Base-by-base conservation (phyloP, 1,140 invertebrate species). In the Paramacrobiotus metropolitanus region DNA sequence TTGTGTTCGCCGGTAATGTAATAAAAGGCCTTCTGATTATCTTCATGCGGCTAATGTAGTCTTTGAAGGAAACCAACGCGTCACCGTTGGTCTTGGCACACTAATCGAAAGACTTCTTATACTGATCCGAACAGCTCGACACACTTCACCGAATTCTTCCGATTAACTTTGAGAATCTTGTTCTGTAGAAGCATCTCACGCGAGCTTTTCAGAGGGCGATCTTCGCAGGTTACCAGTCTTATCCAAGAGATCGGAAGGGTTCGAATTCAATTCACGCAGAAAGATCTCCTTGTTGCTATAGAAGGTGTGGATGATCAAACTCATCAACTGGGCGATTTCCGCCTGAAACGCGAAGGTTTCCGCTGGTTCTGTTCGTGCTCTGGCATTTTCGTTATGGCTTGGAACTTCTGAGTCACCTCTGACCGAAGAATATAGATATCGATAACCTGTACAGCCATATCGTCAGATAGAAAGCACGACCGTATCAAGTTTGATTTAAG, bases 161-260 rank as follows among this genome's bases (percentile, higher is more conserved):
- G 82, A 69, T 98, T 98, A 1, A 83, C 92, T 75, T 98, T 97
- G 2, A 98, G 75, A 67, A 98, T 94, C 73, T 96, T 97, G 73
- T 94, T 96, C 69, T 98, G 92, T 73, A 97, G 94, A 4, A 98
- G 77, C 87, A 91, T 97, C 76, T 98, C 94, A 80, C 94, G 83
- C 59, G 91, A 96, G 69, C 98, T 96, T 76, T 98, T 98, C 1
- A 97, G 75, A 1, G 94, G 93, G 60, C 98, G 75, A 79, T 97
- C 93, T 74, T 97, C 92, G 62, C 86, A n/a, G n/a, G n/a, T n/a
- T n/a, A n/a, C n/a, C n/a, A n/a, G n/a, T n/a, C 34, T 40, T 40
- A n/a, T 40, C 34, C 34, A 40, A 40, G 34, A n/a, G 9, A 9
- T 40, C 34, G 34, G 9, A 9, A n/a, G 34, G 9, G 34, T 40